Base-by-base conservation (phyloP, 2,113 vertebrate species). In the Heterotis niloticus region DNA sequence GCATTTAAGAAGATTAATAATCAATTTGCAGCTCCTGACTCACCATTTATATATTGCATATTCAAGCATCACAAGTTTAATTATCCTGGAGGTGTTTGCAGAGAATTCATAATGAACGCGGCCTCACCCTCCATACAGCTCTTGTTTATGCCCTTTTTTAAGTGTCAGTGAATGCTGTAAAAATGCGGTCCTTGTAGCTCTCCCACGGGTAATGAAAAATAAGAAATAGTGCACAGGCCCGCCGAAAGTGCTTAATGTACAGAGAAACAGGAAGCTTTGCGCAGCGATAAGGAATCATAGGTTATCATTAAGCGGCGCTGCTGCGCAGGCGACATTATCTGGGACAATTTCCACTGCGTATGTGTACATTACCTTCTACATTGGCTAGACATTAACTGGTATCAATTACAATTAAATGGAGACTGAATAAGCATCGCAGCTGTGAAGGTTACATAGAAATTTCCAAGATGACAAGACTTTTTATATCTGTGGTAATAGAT, bases 1-100 rank as follows among this genome's bases (percentile, higher is more conserved):
- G 34, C 62, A 76, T 65, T 76, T 14, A 54, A 29, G n/a, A 76
- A 65, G 75, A 76, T 76, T 52, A 65, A 76, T 65, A 76, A 76
- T 76, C 75, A 64, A 76, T 76, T 65, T 65, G 12, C 62, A 52
- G 12, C 20, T 52, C 29, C 34, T 60, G 9, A 51, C 75, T 76
- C 29, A 65, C 29, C 13, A 52, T 65, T 65, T 65, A 29, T 60
- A 76, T 28, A 65, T 52, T 76, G 74, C 28, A n/a, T 75, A 64
- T 76, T 76, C 20, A 65, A 26, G 17, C 20, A 76, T 76, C 65
- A 76, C 44, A 14, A 65, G n/a, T 65, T 65, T 76, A 76, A 76
- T 76, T 76, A 76, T 65, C 62, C n/a, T 14, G 14, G 75, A 10
- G 62, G 34, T 44, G 18, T 65, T 76, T 29, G 34, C 12, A 51